Base-by-base conservation (phyloP, 1,140 invertebrate genomes). In the Bombus haemorrhoidalis region DNA sequence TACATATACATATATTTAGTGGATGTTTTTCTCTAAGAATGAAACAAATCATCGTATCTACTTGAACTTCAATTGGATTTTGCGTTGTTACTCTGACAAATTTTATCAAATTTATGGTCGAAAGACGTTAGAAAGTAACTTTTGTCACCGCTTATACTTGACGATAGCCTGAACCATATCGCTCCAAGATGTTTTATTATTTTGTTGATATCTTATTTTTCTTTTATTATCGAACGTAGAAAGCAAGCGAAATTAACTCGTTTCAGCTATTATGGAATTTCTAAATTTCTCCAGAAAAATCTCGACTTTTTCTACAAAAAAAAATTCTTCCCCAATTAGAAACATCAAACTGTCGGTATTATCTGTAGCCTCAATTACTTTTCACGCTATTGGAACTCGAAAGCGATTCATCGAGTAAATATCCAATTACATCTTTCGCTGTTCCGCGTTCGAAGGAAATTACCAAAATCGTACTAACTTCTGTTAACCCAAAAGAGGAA, bases 201-300 rank as follows among this genome's bases (percentile, higher is more conserved):
- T 28, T n/a, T 32, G 8, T 34, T 43, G 43, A 43, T 25, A 53
- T 62, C 18, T 28, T 15, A 5, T 34, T 41, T 57, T 53, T 32
- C 39, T 62, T 47, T 41, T 39, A 9, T 34, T 28, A 12, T 62
- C 68, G 37, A 25, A 25, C 47, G 68, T 72, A 81, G 79, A 81
- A 73, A 73, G 37, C 53, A 12, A 32, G 43, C 28, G 28, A 47
- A 57, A 71, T 81, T 53, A 57, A 69, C 12, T 37, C 77, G 18
- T 25, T 28, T 25, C 3, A 69, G 34, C 9, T n/a, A 28, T 5
- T 18, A 34, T 8, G 28, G 41, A 73, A 81, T 81, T 79, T 79
- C 77, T 79, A 79, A 79, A 68, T 79, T 73, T 64, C 80, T 28
- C 78, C 28, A n/a, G 32, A 81, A 81, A 53, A 43, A 81, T 81